Evolutionary conservation across 2,888 invertebrate genomes (phyloP), one percentile per base, ranked within the genome.

Genomic region (Mimachlamys varia): DNA sequence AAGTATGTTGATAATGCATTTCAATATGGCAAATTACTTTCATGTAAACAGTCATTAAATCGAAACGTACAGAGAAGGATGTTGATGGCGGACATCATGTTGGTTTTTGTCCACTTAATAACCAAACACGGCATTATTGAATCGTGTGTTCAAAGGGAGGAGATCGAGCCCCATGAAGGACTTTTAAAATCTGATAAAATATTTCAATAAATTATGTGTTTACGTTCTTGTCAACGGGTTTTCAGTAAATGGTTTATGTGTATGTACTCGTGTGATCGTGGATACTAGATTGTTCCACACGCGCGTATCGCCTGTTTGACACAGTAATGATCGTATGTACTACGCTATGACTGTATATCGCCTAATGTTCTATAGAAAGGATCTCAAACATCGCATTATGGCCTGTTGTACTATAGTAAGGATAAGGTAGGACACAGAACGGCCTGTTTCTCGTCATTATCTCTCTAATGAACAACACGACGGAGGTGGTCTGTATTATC

Each of bases 101-200:
- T 76, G 33, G n/a, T 33, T 76, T 76, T 76, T 76, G 33, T 5
- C 12, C 22, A 22, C 27, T 76, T 33, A 33, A 10, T 33, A 0
- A 19, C 76, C 4, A 12, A 27, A 4, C 33, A 10, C 76, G 33
- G 19, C 76, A 33, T 10, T 33, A 76, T 76, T 33, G 3, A 76
- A 76, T 0, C 5, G 76, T 10, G 27, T 22, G 19, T 2, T 76
- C 76, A 76, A 76, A 76, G 76, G 76, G 7, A 22, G 5, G 22
- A 27, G 15, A 76, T 33, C 76, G 33, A 27, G 13, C 19, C 33
- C 76, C 76, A 33, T 76, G 22, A 76, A 27, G 76, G 27, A 76
- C 76, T 76, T 76, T 76, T 27, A 76, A 76, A 76, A 76, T 76
- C 76, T 76, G 76, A 76, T 76, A 76, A 76, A 27, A 76, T 76